phyloP scores from a whole-genome alignment of 64 coral and sea anemone species.

The Pocillopora damicornis region DNA sequence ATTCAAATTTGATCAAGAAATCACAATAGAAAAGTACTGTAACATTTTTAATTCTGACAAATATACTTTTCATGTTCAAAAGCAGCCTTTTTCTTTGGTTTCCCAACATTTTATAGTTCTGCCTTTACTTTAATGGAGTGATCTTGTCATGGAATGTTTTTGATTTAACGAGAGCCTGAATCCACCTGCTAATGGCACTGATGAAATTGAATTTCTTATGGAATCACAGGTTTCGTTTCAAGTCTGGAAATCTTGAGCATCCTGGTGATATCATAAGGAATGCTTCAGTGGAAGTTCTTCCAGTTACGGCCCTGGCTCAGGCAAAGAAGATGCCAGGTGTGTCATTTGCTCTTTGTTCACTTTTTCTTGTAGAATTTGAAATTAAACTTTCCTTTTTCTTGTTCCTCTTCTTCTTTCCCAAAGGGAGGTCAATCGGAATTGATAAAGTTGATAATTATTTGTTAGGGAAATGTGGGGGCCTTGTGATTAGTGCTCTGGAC shows the following conservation, averaged over 20 bases:
- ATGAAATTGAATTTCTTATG: not conserved
- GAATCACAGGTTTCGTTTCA: conserved; percentile 77
- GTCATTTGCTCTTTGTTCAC: not conserved
- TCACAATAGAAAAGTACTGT: conserved; percentile 67
- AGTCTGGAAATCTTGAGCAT: conserved; percentile 95
- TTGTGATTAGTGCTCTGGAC: too few species aligned
- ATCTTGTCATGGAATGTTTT: too few species aligned
- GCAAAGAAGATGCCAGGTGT: conserved; percentile 64
- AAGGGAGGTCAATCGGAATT: too few species aligned
- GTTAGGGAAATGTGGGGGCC: too few species aligned
- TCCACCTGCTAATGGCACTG: too few species aligned
- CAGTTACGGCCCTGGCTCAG: conserved; percentile 35
- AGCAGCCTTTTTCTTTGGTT: too few species aligned
- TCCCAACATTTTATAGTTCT: too few species aligned
- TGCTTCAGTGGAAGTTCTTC: conserved; percentile 89
- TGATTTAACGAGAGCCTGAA: too few species aligned
- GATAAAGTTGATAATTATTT: too few species aligned
- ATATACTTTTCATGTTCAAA: too few species aligned
- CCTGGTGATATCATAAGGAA: conserved; percentile 90
- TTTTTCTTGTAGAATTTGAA: not conserved
- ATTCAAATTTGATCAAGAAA: conserved; percentile 60
- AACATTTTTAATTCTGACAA: not conserved
- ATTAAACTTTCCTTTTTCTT: not conserved
- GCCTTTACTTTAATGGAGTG: too few species aligned
- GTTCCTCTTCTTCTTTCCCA: too few species aligned